Base-by-base conservation (phyloP, 2,797 vertebrate genomes). In the Chaenodraco wilsoni region DNA sequence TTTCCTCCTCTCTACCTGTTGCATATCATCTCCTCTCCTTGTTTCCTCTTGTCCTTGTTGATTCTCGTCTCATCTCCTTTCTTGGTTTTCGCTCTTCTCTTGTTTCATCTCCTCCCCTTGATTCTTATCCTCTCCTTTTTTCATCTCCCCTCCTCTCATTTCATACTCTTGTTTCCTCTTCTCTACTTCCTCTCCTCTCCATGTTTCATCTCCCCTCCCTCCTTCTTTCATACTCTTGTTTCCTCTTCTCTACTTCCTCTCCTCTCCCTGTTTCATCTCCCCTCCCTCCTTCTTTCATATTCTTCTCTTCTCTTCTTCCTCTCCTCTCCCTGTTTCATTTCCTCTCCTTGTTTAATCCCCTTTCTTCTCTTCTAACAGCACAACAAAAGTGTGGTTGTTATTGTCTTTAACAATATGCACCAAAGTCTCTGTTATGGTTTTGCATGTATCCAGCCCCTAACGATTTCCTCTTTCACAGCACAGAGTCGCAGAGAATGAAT, bases 361-460 rank as follows among this genome's bases (percentile, higher is more conserved):
- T 21, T 11, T 19, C 5, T 7, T 17, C 45, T 55, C 17, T 46
- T 49, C 23, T 65, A 57, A 59, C 40, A 27, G 27, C 27, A 27
- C 27, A 27, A 5, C 27, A 5, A 27, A 5, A 61, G 54, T 41
- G 5, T 17, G 31, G 2, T 48, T 23, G 31, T 65, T 17, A 4
- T 21, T 57, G 49, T 67, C 40, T 55, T 69, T 74, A 67, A 62
- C 46, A 19, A 14, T 6, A 51, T 50, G 44, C 56, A 65, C 21
- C 9, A 52, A 2, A 10, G 45, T 51, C 46, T 60, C 27, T 66
- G 43, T 10, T 43, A 27, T 51, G 10, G 3, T 45, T 40, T 23
- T 83, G 86, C 77, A 81, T 72, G 84, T 72, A 1, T 84, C 9
- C 44, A 40, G 2, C 51, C 2, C 71, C 50, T 73, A 82, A 76